Percentiles rank a stretch among this genome's conserved stretches.
These are phyloP conservation scores for Stichopus chloronotus DNA, from an alignment of 35 echinoderm and acorn worm species.

Conservation along the genomic window DNA sequence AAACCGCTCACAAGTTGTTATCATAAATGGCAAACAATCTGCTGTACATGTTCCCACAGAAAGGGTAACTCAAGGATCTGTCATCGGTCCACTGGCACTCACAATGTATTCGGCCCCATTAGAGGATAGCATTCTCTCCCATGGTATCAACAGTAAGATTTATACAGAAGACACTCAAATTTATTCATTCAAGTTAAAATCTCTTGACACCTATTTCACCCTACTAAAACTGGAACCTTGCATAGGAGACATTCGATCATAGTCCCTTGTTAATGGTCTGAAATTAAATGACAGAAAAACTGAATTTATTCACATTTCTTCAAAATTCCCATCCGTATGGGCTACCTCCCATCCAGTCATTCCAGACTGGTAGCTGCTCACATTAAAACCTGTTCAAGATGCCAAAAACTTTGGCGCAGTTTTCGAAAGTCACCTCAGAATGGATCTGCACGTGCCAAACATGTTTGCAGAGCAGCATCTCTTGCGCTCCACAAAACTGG, in stretches of 20 bases:
- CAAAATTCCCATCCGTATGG: not conserved
- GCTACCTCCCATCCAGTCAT: not conserved
- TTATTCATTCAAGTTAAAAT: not conserved
- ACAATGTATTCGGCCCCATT: no score
- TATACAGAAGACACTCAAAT: constrained; percentile 17
- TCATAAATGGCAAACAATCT: no score
- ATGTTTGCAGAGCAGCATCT: not conserved
- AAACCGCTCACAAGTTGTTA: no score
- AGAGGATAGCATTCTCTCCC: no score
- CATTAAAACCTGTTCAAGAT: not conserved
- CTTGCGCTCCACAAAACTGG: not conserved
- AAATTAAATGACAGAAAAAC: constrained; percentile 15
- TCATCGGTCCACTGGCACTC: no score
- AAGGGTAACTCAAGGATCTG: no score
- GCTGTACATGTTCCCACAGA: not conserved
- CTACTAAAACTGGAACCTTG: constrained; percentile 3
- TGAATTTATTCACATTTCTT: constrained; percentile 13
- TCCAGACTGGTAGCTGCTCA: not conserved
- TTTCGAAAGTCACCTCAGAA: not conserved
- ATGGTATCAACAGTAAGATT: not conserved
- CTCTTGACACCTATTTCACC: not conserved
- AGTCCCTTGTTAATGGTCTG: not conserved
- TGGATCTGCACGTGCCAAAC: not conserved
- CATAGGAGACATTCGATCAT: not conserved
- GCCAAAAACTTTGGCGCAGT: not conserved